These are phyloP conservation scores for Mesorhabditis spiculigera DNA, from an alignment of 2,888 invertebrate genomes.

Conservation along the genomic window DNA sequence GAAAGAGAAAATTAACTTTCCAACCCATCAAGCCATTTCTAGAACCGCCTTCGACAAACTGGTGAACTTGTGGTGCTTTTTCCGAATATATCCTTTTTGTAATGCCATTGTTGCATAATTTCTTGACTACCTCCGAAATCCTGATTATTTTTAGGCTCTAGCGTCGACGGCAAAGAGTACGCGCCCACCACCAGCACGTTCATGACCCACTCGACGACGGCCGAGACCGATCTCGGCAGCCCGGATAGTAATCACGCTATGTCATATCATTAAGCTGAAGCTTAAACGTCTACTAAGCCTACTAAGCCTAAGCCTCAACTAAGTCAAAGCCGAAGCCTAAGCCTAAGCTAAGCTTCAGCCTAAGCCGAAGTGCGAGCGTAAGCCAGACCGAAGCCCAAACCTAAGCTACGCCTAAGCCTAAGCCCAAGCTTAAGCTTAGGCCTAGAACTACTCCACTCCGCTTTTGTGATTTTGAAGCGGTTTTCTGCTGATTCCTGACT, in stretches of 20 bases:
- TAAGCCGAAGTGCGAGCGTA: background rate
- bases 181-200: conserved; percentile 19
- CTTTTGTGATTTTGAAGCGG: background rate
- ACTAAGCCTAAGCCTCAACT: background rate
- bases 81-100: no score
- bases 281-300: background rate
- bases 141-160: background rate
- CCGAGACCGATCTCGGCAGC: conserved; percentile 36
- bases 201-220: conserved; percentile 32
- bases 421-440: background rate
- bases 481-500: background rate
- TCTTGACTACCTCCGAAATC: no score
- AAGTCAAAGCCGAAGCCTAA: background rate
- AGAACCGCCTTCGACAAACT: no score
- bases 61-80: no score
- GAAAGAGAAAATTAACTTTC: no score
- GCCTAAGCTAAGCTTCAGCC: background rate
- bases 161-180: background rate
- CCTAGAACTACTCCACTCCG: background rate
- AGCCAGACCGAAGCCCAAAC: background rate
- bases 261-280: conserved; percentile 26
- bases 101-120: no score
- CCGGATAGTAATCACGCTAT: conserved; percentile 27
- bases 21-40: no score
- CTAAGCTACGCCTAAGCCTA: no score